These are phyloP conservation scores for Fistularia tabacaria DNA, from an alignment of 2,797 vertebrate species.

Conservation along the genomic window DNA sequence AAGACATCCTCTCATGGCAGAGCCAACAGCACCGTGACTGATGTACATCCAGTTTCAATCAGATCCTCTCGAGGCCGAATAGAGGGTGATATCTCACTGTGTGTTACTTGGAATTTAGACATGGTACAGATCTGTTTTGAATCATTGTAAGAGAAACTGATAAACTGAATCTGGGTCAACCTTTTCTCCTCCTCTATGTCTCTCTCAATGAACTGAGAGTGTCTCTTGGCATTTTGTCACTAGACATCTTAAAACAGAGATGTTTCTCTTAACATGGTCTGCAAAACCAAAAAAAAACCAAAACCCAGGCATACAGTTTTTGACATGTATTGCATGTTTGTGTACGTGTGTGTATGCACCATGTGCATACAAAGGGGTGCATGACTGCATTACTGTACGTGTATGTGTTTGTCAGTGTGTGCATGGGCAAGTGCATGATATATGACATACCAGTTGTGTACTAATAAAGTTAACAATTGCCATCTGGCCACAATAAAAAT, in stretches of 20 bases:
- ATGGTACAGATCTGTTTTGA: conserved; percentile 60
- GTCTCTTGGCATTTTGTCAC: conserved; percentile 53
- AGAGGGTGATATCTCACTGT: conserved; percentile 53
- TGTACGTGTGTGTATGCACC: conserved; percentile 21
- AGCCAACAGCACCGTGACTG: conserved; percentile 31
- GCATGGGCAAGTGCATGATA: conserved; percentile 23
- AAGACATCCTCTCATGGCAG: conserved; percentile 31
- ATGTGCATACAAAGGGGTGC: too few species aligned
- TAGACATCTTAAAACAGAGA: conserved; percentile 58
- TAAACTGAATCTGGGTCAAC: conserved; percentile 53
- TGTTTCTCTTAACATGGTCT: background rate
- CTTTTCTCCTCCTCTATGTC: conserved; percentile 27
- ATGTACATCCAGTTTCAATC: conserved; percentile 50
- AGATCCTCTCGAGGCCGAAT: conserved; percentile 41
- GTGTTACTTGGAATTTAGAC: conserved; percentile 53
- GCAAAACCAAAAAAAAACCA: background rate
- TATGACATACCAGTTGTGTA: conserved; percentile 49
- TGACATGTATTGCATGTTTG: background rate
- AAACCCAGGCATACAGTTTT: background rate
- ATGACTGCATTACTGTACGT: background rate
- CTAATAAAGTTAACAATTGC: conserved; percentile 68
- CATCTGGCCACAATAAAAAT: conserved; percentile 59
- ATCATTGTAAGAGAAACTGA: conserved; percentile 59
- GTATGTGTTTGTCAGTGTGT: background rate
- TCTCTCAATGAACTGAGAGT: conserved; percentile 35